A percentile compares a stretch with the other conserved stretches of the same genome.
Conservation (phyloP, 2,888 invertebrate species). For the Diplazon laetatorius region DNA sequence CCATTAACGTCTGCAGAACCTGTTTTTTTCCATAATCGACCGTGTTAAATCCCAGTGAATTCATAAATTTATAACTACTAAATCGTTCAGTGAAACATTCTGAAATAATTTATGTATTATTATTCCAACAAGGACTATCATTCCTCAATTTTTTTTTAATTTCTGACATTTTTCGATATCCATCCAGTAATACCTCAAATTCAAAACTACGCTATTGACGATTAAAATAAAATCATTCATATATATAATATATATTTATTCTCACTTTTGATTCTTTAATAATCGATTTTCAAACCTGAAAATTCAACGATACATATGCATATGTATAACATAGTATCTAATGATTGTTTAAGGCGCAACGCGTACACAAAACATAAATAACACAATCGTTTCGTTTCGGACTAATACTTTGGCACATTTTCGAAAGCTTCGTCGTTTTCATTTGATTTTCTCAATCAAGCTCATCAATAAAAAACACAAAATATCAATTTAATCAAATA, state of each 20-base stretch:
- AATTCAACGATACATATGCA: constrained; percentile 1
- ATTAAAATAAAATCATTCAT: neutral
- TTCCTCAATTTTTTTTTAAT: no score
- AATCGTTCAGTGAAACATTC: no score
- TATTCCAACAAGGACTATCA: no score
- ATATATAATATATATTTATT: constrained; percentile 46
- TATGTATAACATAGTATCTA: constrained; percentile 7
- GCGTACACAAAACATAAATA: neutral
- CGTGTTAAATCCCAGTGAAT: no score
- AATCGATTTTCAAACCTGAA: constrained; percentile 5
- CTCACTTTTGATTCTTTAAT: constrained; percentile 20
- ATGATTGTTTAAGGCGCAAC: constrained; percentile 14
- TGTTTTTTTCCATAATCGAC: neutral
- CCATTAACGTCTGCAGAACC: neutral
- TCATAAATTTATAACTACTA: no score
- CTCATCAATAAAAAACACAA: neutral
- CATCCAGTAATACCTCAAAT: no score
- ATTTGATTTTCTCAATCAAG: neutral
- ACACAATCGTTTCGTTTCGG: neutral
- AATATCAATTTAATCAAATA: no score
- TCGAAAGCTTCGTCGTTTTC: constrained; percentile 26
- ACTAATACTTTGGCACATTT: constrained; percentile 50
- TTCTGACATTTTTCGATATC: no score
- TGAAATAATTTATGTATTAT: no score
- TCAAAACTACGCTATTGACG: neutral